phyloP scores from a whole-genome alignment of 1,140 invertebrate species.

The Penaeus indicus region DNA sequence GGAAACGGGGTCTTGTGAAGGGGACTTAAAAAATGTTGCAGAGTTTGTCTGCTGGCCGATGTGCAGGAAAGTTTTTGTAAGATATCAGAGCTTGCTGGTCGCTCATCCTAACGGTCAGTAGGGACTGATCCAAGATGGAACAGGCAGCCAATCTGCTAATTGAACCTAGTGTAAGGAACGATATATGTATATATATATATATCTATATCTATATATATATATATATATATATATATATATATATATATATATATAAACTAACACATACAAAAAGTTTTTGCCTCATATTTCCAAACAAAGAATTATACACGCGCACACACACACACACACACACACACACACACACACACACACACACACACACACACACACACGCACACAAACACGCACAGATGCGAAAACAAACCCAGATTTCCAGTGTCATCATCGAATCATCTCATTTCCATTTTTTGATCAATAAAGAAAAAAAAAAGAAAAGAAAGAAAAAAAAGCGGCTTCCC shows the following conservation, averaged over 20 bases:
- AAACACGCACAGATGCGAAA: neutral
- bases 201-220: conserved; percentile 8
- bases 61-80: too few relatives aligned
- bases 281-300: neutral
- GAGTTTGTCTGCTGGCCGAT: too few relatives aligned
- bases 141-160: conserved; percentile 5
- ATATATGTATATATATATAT: neutral
- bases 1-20: neutral
- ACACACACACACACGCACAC: conserved; percentile 6
- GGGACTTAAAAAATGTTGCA: too few relatives aligned
- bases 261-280: neutral
- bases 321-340: conserved; percentile 17
- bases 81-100: too few relatives aligned
- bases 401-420: conserved; percentile 1
- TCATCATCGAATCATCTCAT: neutral
- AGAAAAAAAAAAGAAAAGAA: too few relatives aligned
- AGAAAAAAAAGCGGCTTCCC: too few relatives aligned
- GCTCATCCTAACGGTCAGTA: too few relatives aligned
- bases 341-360: neutral
- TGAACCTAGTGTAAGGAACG: neutral
- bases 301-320: neutral
- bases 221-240: neutral
- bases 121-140: too few relatives aligned
- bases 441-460: too few relatives aligned
- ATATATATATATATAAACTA: neutral